Percentiles rank a stretch among this genome's conserved stretches.
phyloP scores from a whole-genome alignment of 2,797 vertebrate genomes.

The Moxostoma hubbsi region DNA sequence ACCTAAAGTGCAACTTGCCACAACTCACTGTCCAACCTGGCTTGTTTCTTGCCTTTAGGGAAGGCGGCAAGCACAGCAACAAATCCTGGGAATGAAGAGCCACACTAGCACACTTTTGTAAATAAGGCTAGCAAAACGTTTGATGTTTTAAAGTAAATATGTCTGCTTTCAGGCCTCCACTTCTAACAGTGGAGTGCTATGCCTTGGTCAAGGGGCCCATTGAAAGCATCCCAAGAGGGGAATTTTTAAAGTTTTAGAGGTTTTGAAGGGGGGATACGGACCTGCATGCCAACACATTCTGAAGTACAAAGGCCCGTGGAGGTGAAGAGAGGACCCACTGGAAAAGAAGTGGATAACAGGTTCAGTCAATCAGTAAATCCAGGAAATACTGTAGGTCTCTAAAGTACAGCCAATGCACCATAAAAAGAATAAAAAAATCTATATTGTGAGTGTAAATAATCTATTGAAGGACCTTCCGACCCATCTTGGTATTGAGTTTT shows the following conservation, averaged over 20 bases:
- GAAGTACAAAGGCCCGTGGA: constrained; percentile 43
- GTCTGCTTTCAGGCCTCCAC: constrained; percentile 50
- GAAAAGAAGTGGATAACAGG: constrained; percentile 34
- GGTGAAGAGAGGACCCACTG: constrained; percentile 20
- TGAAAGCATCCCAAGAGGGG: constrained; percentile 63
- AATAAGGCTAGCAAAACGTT: constrained; percentile 67
- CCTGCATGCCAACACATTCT: constrained; percentile 51
- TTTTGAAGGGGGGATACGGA: constrained; percentile 49
- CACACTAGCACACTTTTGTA: constrained; percentile 57
- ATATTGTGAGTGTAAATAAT: constrained; percentile 42
- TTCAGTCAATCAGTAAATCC: constrained; percentile 31
- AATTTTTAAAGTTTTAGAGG: constrained; percentile 62
- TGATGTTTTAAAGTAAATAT: constrained; percentile 70
- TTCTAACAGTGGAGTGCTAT: constrained; percentile 69
- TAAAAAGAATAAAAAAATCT: constrained; percentile 7
- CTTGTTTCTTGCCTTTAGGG: constrained; percentile 6
- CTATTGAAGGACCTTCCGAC: not conserved
- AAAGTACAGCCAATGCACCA: constrained; percentile 21
- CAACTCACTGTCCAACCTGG: not conserved
- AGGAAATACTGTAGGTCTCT: not conserved
- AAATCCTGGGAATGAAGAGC: constrained; percentile 44
- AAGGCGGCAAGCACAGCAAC: constrained; percentile 14
- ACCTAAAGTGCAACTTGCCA: not conserved
- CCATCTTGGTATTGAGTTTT: constrained; percentile 21
- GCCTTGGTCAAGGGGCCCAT: constrained; percentile 70